Percentiles rank a stretch among this genome's conserved stretches.
Conservation (phyloP, 2,113 vertebrate species). For the Phrynosoma platyrhinos region DNA sequence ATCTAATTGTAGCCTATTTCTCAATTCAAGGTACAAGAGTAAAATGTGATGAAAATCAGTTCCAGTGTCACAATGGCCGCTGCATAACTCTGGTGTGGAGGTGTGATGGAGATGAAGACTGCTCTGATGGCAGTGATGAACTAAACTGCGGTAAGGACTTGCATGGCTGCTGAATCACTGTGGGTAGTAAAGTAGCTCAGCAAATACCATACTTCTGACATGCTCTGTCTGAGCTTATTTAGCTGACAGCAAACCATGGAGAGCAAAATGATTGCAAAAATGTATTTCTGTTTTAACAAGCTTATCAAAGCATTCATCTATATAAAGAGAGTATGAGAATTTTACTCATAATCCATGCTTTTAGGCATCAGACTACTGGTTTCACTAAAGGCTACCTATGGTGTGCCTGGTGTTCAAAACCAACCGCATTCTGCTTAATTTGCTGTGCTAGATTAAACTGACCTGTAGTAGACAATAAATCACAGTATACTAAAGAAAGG, state of each 20-base stretch:
- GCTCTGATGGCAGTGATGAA: conserved; percentile 92
- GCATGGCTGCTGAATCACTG: background rate
- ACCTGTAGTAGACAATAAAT: background rate
- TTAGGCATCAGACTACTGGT: background rate
- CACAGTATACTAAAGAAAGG: background rate
- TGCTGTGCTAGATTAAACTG: background rate
- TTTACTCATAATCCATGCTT: background rate
- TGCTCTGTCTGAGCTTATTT: background rate
- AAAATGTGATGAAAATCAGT: conserved; percentile 91
- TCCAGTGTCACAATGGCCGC: conserved; percentile 93
- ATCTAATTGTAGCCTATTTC: background rate
- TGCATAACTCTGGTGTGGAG: conserved; percentile 94
- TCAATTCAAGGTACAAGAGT: conserved; percentile 80
- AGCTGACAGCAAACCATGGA: background rate
- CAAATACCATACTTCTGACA: background rate
- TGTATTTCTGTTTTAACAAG: background rate
- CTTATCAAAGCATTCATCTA: conserved; percentile 8
- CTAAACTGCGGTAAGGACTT: conserved; percentile 88
- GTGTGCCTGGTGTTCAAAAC: background rate
- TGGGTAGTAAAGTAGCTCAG: background rate
- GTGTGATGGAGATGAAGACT: conserved; percentile 96
- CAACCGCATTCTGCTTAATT: background rate
- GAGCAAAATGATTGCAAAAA: background rate
- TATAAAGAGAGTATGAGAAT: background rate
- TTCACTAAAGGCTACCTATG: background rate